Evolutionary conservation across 2,888 invertebrate genomes (phyloP).

Genomic region (Panorpa germanica): DNA sequence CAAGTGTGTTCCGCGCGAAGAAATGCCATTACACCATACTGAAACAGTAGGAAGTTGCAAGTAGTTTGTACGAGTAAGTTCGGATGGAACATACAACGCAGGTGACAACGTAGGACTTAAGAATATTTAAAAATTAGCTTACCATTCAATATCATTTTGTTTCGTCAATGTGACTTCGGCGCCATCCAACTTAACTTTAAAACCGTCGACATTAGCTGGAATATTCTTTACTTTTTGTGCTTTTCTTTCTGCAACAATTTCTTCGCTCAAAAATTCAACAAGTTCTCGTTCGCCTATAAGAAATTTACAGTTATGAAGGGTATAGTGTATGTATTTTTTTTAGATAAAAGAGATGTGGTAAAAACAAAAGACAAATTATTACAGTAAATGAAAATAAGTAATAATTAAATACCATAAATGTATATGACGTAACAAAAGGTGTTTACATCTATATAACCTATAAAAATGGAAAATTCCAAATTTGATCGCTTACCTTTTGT

Average conservation of each 20-base stretch:
- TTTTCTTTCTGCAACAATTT: conserved; percentile 81
- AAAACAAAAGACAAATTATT: conserved; percentile 9
- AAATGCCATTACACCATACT: background rate
- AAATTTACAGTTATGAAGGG: conserved; percentile 7
- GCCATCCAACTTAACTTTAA: conserved; percentile 57
- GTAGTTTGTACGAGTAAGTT: too few relatives aligned
- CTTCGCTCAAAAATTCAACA: conserved; percentile 80
- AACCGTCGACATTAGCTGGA: conserved; percentile 63
- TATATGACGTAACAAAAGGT: conserved; percentile 6
- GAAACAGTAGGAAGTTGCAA: too few relatives aligned
- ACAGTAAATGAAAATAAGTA: conserved; percentile 7
- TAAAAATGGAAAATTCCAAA: conserved; percentile 5
- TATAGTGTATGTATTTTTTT: conserved; percentile 8
- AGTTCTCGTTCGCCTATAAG: conserved; percentile 64
- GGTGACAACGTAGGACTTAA: conserved; percentile 5
- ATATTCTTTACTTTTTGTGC: conserved; percentile 55
- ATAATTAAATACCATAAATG: conserved; percentile 1
- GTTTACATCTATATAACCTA: background rate
- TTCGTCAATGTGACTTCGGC: conserved; percentile 75
- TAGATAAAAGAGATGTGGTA: conserved; percentile 10
- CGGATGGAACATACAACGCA: too few relatives aligned
- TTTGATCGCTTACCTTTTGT: conserved; percentile 41
- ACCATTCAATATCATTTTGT: conserved; percentile 49
- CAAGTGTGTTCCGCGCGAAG: background rate
- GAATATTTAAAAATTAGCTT: conserved; percentile 18